Base-by-base conservation (phyloP, 2,888 invertebrate species). In the Leptopilina drosophilae region DNA sequence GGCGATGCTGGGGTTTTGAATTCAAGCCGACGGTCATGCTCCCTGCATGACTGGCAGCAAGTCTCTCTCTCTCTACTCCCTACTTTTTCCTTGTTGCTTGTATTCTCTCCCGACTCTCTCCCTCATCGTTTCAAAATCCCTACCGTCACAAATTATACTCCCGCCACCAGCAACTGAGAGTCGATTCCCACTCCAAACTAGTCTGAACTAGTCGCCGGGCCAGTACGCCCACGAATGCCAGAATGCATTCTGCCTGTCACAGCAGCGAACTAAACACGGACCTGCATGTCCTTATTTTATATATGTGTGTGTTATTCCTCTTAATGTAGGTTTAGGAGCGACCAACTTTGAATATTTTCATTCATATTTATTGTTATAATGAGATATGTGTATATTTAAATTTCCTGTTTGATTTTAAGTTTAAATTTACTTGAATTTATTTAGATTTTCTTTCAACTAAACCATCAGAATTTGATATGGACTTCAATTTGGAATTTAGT, bases 21-120 rank as follows among this genome's bases (percentile, higher is more conserved):
- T 85, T 86, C 87, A 83, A 85, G 83, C 85, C 85, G 87, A 87
- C 87, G 87, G 86, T 88, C 87, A 86, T 87, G 88, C 87, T 86
- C 87, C 87, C 89, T 87, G 87, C 87, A 85, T 88, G 87, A 87
- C 88, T 88, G 87, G 85, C 84, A 83, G 84, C 87, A 87, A 87
- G 86, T 76, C 80, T 77, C 83, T 80, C 78, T 81, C 79, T 83
- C 82, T 49, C 46, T 46, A 59, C 83, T 80, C 78, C 82, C 80
- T 76, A 33, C 82, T 81, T 26, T 65, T 77, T 83, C 82, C 11
- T 49, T 69, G 46, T 81, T 81, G 76, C 82, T 80, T 82, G 76
- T 77, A 82, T 84, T 79, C 85, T 80, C 64, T 49, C 49, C 11
- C 76, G 69, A 78, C 80, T 83, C 82, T 80, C 79, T 81, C 82